Evolutionary conservation across 2,888 invertebrate genomes (phyloP).

Genomic region (Noctua janthina): DNA sequence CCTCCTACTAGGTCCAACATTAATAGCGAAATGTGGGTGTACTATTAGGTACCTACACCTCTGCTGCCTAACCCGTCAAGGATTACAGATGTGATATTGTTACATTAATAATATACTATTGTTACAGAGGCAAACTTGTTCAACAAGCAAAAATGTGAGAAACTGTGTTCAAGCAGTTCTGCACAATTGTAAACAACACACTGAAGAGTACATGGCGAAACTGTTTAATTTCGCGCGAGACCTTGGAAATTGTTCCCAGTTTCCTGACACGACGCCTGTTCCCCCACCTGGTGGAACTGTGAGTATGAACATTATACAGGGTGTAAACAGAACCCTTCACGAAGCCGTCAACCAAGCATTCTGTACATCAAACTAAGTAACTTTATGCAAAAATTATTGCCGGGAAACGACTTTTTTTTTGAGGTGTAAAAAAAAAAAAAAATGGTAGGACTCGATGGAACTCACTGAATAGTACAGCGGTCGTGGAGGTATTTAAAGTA

Average conservation of each 20-base stretch:
- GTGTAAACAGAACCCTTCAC: too few relatives aligned
- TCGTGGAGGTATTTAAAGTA: too few relatives aligned
- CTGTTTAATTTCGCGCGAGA: constrained; percentile 19
- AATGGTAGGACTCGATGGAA: too few relatives aligned
- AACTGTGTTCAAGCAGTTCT: background rate
- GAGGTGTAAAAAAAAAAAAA: too few relatives aligned
- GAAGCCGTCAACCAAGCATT: too few relatives aligned
- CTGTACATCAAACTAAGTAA: too few relatives aligned
- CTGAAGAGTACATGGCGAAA: constrained; percentile 16
- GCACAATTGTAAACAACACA: background rate
- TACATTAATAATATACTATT: background rate
- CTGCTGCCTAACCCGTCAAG: background rate
- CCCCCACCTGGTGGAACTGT: background rate
- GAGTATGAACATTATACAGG: constrained; percentile 13
- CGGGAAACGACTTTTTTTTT: too few relatives aligned
- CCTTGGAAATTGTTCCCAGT: background rate
- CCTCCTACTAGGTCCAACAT: background rate
- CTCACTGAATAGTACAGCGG: too few relatives aligned
- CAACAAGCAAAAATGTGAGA: fast-evolving
- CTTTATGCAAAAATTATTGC: too few relatives aligned
- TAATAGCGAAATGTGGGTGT: background rate
- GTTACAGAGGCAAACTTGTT: constrained; percentile 14
- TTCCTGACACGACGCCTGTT: too few relatives aligned
- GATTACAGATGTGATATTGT: background rate
- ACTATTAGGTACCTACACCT: background rate